Percentiles rank a stretch among this genome's conserved stretches.
phyloP scores from a whole-genome alignment of 30 jellyfish, hydroid and myxozoan genomes.

The Morbakka virulenta region DNA sequence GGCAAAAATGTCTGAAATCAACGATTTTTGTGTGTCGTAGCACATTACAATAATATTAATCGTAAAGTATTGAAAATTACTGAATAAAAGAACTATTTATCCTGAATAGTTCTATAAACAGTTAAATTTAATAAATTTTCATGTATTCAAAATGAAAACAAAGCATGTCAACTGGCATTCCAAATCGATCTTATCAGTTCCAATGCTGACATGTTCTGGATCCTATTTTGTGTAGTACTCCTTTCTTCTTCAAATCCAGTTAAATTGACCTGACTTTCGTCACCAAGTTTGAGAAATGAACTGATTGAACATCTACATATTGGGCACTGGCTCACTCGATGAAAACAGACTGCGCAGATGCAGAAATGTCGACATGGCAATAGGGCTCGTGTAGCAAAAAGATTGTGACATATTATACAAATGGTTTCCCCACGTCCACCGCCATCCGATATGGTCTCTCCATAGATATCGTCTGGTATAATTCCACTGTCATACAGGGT shows the following conservation, averaged over 20 bases:
- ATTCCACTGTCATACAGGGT: not conserved
- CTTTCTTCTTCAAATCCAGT: constrained; percentile 59
- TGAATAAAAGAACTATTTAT: too few species aligned
- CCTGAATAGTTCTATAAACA: too few species aligned
- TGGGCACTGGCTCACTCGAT: constrained; percentile 60
- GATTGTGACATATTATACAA: constrained; percentile 70
- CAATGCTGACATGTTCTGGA: constrained; percentile 55
- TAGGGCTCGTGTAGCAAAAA: constrained; percentile 82
- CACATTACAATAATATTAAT: too few species aligned
- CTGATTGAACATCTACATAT: constrained; percentile 51
- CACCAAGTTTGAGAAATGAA: constrained; percentile 49
- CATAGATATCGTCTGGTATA: not conserved
- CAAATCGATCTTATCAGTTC: constrained; percentile 65
- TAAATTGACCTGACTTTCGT: constrained; percentile 51
- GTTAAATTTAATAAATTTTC: too few species aligned
- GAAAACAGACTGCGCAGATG: constrained; percentile 71
- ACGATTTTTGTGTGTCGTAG: too few species aligned
- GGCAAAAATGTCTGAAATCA: too few species aligned
- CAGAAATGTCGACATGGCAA: constrained; percentile 89
- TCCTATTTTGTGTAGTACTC: constrained; percentile 47
- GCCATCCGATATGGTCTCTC: not conserved
- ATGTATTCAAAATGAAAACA: too few species aligned
- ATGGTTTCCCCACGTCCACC: not conserved
- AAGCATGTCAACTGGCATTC: constrained; percentile 65
- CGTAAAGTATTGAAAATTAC: too few species aligned